Percentiles rank a stretch among this genome's conserved stretches.
These are phyloP conservation scores for Conus ventricosus DNA, from an alignment of 1,140 invertebrate genomes.

Conservation along the genomic window DNA sequence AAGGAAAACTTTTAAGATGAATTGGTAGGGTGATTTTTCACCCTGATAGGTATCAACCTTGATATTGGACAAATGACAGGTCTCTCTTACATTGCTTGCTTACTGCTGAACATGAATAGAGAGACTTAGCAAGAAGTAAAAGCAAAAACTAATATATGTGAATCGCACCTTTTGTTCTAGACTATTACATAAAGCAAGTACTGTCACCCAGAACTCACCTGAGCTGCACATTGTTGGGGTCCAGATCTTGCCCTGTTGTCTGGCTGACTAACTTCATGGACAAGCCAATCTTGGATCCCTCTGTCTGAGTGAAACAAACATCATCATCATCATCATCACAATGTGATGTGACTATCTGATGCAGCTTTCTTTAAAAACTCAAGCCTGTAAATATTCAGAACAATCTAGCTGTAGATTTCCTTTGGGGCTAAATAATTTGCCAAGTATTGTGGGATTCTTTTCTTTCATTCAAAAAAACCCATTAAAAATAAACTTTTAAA, in stretches of 20 bases:
- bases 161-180: too few relatives aligned
- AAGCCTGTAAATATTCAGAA: not conserved
- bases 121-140: not conserved
- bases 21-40: too few relatives aligned
- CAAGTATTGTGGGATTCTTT: too few relatives aligned
- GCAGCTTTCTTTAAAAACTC: not conserved
- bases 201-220: slow-evolving; percentile 49
- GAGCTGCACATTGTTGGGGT: slow-evolving; percentile 67
- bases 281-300: slow-evolving; percentile 68
- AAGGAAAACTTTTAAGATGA: too few relatives aligned
- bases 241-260: slow-evolving; percentile 68
- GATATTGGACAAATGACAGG: too few relatives aligned
- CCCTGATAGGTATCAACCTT: too few relatives aligned
- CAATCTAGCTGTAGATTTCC: not conserved
- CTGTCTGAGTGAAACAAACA: slow-evolving; percentile 29
- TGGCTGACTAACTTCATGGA: slow-evolving; percentile 73
- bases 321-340: too few relatives aligned
- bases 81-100: too few relatives aligned
- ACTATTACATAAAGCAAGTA: not conserved
- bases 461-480: too few relatives aligned
- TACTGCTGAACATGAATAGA: not conserved
- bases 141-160: not conserved
- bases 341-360: not conserved
- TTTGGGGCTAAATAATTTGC: too few relatives aligned
- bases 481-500: too few relatives aligned